phyloP scores from a whole-genome alignment of 2,888 invertebrate species.

The Bruchidius siliquastri region DNA sequence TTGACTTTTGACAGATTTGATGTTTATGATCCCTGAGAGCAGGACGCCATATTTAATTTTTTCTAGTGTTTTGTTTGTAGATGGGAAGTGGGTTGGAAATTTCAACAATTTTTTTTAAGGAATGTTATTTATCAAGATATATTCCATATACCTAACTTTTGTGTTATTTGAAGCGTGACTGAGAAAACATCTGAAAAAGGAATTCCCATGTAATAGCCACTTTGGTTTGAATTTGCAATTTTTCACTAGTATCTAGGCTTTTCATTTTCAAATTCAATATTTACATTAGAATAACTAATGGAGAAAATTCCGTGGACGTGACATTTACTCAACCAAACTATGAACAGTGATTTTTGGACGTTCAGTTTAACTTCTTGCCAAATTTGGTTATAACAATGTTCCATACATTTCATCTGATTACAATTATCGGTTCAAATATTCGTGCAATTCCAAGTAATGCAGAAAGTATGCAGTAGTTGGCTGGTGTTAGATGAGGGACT shows the following conservation, averaged over 20 bases:
- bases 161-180: not conserved
- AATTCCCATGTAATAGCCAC: not conserved
- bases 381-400: not conserved
- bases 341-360: slow-evolving; percentile 19
- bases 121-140: not conserved
- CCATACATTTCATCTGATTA: not conserved
- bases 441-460: slow-evolving; percentile 22
- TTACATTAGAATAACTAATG: not conserved
- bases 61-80: slow-evolving; percentile 35
- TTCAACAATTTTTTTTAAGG: slow-evolving; percentile 17
- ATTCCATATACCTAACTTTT: not conserved
- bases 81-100: slow-evolving; percentile 14
- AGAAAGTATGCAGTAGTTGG: slow-evolving; percentile 22
- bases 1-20: slow-evolving; percentile 5
- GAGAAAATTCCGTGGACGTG: not conserved
- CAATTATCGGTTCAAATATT: not conserved
- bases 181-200: not conserved
- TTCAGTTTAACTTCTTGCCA: slow-evolving; percentile 3
- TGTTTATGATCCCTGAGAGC: slow-evolving; percentile 6
- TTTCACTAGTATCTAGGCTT: not conserved
- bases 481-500: slow-evolving; percentile 28
- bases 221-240: slow-evolving; percentile 4
- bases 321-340: slow-evolving; percentile 7
- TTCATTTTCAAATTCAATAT: slow-evolving; percentile 2
- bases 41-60: slow-evolving; percentile 39